These are phyloP conservation scores for Aix galericulata DNA, from an alignment of 2,113 vertebrate species.

Conservation along the genomic window DNA sequence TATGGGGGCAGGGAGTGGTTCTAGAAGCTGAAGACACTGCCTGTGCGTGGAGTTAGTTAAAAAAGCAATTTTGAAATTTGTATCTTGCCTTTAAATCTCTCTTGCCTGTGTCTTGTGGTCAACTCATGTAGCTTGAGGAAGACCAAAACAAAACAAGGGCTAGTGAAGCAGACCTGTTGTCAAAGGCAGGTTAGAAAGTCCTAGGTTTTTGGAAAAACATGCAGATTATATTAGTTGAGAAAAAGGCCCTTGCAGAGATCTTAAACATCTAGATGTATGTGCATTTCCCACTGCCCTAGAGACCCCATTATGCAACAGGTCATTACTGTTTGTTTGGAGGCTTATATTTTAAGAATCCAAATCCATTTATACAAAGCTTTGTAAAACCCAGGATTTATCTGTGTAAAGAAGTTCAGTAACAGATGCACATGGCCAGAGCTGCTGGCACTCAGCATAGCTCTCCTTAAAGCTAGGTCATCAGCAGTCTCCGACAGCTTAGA, in stretches of 20 bases:
- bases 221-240: not conserved
- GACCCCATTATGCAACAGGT: not conserved
- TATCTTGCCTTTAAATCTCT: not conserved
- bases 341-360: constrained; percentile 46
- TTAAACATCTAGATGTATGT: fast-evolving
- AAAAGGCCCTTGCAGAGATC: not conserved
- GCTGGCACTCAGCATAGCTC: not conserved
- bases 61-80: not conserved
- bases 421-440: constrained; percentile 19
- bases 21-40: not conserved
- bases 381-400: constrained; percentile 25
- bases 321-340: not conserved
- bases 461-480: constrained; percentile 9
- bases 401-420: constrained; percentile 33
- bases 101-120: not conserved
- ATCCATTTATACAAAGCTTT: constrained; percentile 63
- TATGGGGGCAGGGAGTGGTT: constrained; percentile 1
- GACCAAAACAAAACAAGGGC: not conserved
- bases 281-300: not conserved
- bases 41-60: not conserved
- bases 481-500: not conserved
- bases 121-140: not conserved
- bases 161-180: not conserved
- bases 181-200: not conserved
- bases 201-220: not conserved